Evolutionary conservation across 2,888 invertebrate genomes (phyloP), one percentile per base, ranked within the genome.

Genomic region (Heliconius sara): DNA sequence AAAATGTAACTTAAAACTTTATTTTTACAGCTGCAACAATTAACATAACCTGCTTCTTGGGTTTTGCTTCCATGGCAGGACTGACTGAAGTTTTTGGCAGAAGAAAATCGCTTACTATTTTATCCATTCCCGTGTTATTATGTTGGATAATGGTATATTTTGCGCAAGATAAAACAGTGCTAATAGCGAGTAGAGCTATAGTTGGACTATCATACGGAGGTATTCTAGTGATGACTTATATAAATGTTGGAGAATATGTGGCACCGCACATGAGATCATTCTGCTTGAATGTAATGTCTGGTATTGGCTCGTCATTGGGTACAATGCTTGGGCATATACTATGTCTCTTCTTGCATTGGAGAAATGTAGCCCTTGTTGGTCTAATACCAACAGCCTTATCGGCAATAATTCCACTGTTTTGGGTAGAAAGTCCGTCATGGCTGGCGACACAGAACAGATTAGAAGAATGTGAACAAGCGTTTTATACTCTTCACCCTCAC

Each of bases 371-470:
- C 13, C 70, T 83, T 3, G n/a, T 83, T 10, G 84, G 83, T 25
- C 22, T 80, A 3, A 79, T 81, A n/a, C 83, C 83, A 10, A 47
- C 84, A n/a, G 65, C 66, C 25, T 52, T 82, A 10, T 73, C 83
- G 16, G 79, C 78, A 65, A 30, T 82, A 10, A 19, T 80, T 6
- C 83, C 82, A 3, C 60, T 79, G 1, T 83, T 83, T 76, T 84
- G 83, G 83, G 80, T 81, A 0, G 84, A 84, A 60, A 83, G 83
- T 63, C 83, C 84, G 3, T 77, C 77, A 3, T 84, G 84, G 84
- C 43, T 84, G 30, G 83, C 83, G 3, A 76, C 81, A 1, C 76
- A 83, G 57, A 83, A 83, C 27, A 47, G 77, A 30, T 83, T 81
- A 52, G 79, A 81, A 16, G 81, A 83, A 52, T 83, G 84, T 60